Base-by-base conservation (phyloP, 2,113 vertebrate species). In the Hippocampus mohnikei region DNA sequence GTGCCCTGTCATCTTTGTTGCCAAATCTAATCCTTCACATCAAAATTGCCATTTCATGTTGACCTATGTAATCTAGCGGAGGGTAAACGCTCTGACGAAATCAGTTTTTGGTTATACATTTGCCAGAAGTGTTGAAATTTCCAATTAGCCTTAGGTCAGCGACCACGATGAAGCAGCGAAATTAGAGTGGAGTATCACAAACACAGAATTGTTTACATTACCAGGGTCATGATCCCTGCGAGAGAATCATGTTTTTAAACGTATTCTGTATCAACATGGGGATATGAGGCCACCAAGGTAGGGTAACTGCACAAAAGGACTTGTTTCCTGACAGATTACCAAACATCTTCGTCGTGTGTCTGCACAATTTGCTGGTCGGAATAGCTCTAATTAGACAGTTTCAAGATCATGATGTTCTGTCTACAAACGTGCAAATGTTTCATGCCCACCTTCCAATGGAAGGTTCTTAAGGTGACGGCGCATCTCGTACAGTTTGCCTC, bases 11-110 rank as follows among this genome's bases (percentile, higher is more conserved):
- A 21, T 2, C 33, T 67, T 62, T 78, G 66, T 62, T 76, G 70
- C 53, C 68, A 53, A 68, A 37, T n/a, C 20, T 4, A 42, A 73
- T 76, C 27, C 70, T 66, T 76, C 70, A 70, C 37, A 44, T 74
- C 44, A 65, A 37, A 84, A 81, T 71, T 58, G 46, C 55, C 76
- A 23, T 72, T 41, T 69, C 71, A 75, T 79, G 77, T 48, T 37
- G 73, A 59, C n/a, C 55, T 65, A 76, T 63, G 42, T 62, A 59
- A 58, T 50, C 6, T 10, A 3, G 41, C 66, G 11, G 33, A 48
- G 53, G 55, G 41, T 4, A 74, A 23, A 13, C 13, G 44, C 13
- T 42, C 40, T 67, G 53, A 5, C 11, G 33, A 37, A 20, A 55
- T n/a, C 33, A 46, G 16, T 60, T 53, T 60, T 41, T 58, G 52